Base-by-base conservation (phyloP, 1,140 invertebrate species). In the Caenorhabditis briggsae region DNA sequence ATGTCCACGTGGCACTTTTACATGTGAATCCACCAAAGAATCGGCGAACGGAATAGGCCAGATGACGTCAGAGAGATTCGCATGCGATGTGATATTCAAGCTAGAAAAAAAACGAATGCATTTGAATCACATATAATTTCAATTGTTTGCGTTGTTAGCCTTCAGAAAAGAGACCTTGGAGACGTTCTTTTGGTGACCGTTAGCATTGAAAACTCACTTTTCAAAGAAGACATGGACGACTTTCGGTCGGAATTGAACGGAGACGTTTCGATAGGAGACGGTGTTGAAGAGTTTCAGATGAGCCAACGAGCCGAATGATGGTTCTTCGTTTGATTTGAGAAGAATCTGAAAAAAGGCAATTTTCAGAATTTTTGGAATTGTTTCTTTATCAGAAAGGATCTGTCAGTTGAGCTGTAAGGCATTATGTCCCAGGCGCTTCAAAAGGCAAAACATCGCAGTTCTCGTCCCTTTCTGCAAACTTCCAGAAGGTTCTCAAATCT, bases 21-120 rank as follows among this genome's bases (percentile, higher is more conserved):
- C 46, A 83, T 70, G 55, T 2, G 83, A 53, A 48, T 87, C 82
- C 11, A 87, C 82, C 3, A 78, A 46, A n/a, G 87, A 59, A 50
- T 87, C 86, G 11, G 56, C 50, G 20, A 87, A 46, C 11, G 84
- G 59, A 25, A 87, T 43, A 9, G 86, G 86, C 86, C 86, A 87
- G 20, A 84, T 70, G 12, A 87, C 59, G 7, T 84, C 58, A 12
- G 86, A 78, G 18, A 84, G 58, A 59, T 87, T 84, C 1, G 86
- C 82, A 33, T 46, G 53, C 9, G 82, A 78, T 5, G 33, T 56
- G 25, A 85, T 33, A 46, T 64, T 58, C 9, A 87, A 23, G 5
- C 85, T 86, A 33, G 25, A 86, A 74, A 83, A 55, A 46, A 18
- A 48, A 2, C 14, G 14, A 58, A 83, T 58, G 25, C 58, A 61